phyloP scores from a whole-genome alignment of 1,140 invertebrate genomes.

The Paracyclopina nana region DNA sequence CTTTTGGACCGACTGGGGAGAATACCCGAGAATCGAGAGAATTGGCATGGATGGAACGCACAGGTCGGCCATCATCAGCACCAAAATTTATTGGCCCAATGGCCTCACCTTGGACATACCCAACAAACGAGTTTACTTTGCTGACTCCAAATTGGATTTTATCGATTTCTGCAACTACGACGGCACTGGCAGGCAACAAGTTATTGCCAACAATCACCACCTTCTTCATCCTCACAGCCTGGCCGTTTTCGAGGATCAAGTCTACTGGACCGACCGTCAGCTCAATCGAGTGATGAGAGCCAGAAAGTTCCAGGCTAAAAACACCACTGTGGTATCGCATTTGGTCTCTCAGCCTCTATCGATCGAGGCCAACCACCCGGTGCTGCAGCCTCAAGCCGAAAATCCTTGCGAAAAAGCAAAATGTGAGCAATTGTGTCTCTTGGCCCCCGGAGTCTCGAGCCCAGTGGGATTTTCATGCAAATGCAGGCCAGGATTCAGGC shows the following conservation, averaged over 20 bases:
- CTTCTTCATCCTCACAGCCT: constrained; percentile 85
- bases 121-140: constrained; percentile 84
- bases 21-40: constrained; percentile 83
- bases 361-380: constrained; percentile 80
- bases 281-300: constrained; percentile 47
- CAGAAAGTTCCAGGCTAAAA: constrained; percentile 70
- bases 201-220: constrained; percentile 67
- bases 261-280: constrained; percentile 93
- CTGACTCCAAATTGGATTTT: constrained; percentile 90
- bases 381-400: constrained; percentile 50
- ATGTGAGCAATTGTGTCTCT: constrained; percentile 77
- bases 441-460: constrained; percentile 34
- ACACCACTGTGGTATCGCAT: constrained; percentile 81
- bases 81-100: constrained; percentile 97
- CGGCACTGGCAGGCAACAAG: constrained; percentile 66
- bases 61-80: constrained; percentile 65
- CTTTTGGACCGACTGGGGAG: constrained; percentile 98
- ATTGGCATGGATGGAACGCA: constrained; percentile 85
- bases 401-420: constrained; percentile 60
- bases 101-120: constrained; percentile 84
- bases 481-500: constrained; percentile 67
- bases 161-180: constrained; percentile 98
- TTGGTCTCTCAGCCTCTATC: constrained; percentile 80
- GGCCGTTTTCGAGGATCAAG: constrained; percentile 51
- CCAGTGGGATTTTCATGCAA: constrained; percentile 59